Percentiles rank a stretch among this genome's conserved stretches.
phyloP scores from a whole-genome alignment of 1,140 invertebrate species.

The Drosophila yakuba region DNA sequence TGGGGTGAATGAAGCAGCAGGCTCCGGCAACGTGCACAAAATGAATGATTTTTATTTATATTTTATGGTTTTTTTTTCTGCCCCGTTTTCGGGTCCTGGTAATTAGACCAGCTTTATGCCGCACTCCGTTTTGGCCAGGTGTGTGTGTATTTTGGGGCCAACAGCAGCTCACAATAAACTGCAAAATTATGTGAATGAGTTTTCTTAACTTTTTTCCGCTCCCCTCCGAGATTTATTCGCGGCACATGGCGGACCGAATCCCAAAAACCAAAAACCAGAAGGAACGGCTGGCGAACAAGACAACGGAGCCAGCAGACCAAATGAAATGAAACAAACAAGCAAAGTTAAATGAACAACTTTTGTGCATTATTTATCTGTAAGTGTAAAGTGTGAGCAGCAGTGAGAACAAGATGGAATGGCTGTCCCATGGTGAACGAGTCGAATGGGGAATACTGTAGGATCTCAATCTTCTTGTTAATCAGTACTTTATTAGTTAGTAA shows the following conservation, averaged over 20 bases:
- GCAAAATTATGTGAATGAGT: slow-evolving; percentile 82
- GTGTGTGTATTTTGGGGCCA: slow-evolving; percentile 63
- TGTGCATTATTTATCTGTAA: slow-evolving; percentile 80
- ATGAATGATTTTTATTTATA: slow-evolving; percentile 84
- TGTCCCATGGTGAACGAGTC: not conserved
- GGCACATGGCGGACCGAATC: slow-evolving; percentile 66
- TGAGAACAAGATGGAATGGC: slow-evolving; percentile 28
- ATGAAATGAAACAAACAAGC: slow-evolving; percentile 75
- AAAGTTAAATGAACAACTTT: slow-evolving; percentile 83
- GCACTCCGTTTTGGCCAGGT: slow-evolving; percentile 49
- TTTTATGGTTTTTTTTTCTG: slow-evolving; percentile 68
- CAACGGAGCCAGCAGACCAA: slow-evolving; percentile 57
- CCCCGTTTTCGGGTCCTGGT: slow-evolving; percentile 37
- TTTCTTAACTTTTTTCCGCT: slow-evolving; percentile 74
- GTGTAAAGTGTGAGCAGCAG: slow-evolving; percentile 41
- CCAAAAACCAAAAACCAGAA: slow-evolving; percentile 28
- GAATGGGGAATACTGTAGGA: slow-evolving; percentile 24
- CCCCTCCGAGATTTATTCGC: slow-evolving; percentile 71
- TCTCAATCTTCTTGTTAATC: not conserved
- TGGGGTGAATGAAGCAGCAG: not conserved
- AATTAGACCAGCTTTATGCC: slow-evolving; percentile 80
- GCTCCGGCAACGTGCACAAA: slow-evolving; percentile 48
- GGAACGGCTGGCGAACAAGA: slow-evolving; percentile 30
- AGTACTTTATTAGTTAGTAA: no score
- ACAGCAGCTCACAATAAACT: slow-evolving; percentile 71